Percentiles rank a stretch among this genome's conserved stretches.
These are phyloP conservation scores for Luehdorfia chinensis DNA, from an alignment of 1,140 invertebrate species.

Conservation along the genomic window DNA sequence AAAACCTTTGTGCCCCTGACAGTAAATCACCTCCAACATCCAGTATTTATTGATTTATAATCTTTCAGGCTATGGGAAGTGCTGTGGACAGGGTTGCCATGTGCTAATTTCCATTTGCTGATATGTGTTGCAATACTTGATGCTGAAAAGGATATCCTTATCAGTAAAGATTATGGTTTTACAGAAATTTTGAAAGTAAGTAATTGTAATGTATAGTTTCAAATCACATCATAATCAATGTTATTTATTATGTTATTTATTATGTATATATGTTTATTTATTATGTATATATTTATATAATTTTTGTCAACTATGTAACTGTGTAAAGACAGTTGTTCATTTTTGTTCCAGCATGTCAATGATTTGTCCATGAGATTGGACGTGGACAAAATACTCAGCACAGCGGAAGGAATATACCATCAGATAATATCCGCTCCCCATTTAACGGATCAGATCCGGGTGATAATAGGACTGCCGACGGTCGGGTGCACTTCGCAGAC, in stretches of 20 bases:
- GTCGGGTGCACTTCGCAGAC: conserved; percentile 24
- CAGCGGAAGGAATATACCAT: conserved; percentile 93
- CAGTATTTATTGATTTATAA: too few species aligned
- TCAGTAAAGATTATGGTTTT: conserved; percentile 94
- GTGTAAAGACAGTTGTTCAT: too few species aligned
- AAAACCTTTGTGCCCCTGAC: too few species aligned
- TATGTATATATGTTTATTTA: conserved; percentile 6
- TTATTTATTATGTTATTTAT: too few species aligned
- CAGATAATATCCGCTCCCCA: conserved; percentile 85
- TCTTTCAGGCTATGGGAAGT: conserved; percentile 85
- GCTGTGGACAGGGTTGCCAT: conserved; percentile 94
- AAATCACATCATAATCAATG: too few species aligned
- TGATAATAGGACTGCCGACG: conserved; percentile 81
- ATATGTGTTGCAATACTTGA: conserved; percentile 95
- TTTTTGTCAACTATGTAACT: too few species aligned
- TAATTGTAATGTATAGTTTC: too few species aligned
- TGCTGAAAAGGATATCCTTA: conserved; percentile 89
- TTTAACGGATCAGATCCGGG: conserved; percentile 82
- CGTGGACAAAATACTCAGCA: conserved; percentile 86
- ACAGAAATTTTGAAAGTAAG: conserved; percentile 97
- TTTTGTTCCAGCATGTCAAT: conserved; percentile 91
- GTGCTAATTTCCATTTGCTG: conserved; percentile 95
- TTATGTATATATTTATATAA: conserved; percentile 1
- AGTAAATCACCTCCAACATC: too few species aligned
- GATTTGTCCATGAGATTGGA: conserved; percentile 92